Conservation (phyloP, 2,797 vertebrate species). For the Leptatherina wallacei region DNA sequence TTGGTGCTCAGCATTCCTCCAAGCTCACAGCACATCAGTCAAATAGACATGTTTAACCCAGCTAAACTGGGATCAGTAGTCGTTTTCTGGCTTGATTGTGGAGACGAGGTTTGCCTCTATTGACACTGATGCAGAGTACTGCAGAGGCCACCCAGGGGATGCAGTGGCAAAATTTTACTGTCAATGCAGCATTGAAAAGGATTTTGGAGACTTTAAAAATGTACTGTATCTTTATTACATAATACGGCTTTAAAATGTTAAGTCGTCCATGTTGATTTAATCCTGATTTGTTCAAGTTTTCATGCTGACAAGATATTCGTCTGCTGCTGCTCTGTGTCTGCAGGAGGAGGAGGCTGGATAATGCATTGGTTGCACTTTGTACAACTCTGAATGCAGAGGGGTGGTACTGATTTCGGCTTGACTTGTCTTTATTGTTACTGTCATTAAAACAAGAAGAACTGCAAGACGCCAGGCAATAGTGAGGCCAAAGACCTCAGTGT, state of each 20-base stretch:
- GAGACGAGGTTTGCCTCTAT: slow-evolving; percentile 36
- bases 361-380: slow-evolving; percentile 53
- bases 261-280: not conserved
- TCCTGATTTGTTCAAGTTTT: slow-evolving; percentile 5
- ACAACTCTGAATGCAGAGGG: slow-evolving; percentile 48
- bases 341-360: slow-evolving; percentile 34
- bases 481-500: slow-evolving; percentile 23
- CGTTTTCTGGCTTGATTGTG: slow-evolving; percentile 41
- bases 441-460: slow-evolving; percentile 48
- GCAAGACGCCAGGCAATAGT: slow-evolving; percentile 24
- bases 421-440: slow-evolving; percentile 46
- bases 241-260: not conserved
- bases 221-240: not conserved
- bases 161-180: slow-evolving; percentile 7
- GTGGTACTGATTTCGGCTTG: slow-evolving; percentile 59
- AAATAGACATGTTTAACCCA: slow-evolving; percentile 38
- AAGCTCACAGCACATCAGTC: slow-evolving; percentile 41
- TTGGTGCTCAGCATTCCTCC: slow-evolving; percentile 32
- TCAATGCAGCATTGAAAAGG: slow-evolving; percentile 13
- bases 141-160: slow-evolving; percentile 50
- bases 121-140: slow-evolving; percentile 52
- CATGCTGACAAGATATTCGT: slow-evolving; percentile 8
- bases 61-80: slow-evolving; percentile 48
- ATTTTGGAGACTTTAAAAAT: not conserved
- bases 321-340: slow-evolving; percentile 19